Evolutionary conservation across 2,888 invertebrate genomes (phyloP).

Genomic region (Pogonocherus hispidulus): DNA sequence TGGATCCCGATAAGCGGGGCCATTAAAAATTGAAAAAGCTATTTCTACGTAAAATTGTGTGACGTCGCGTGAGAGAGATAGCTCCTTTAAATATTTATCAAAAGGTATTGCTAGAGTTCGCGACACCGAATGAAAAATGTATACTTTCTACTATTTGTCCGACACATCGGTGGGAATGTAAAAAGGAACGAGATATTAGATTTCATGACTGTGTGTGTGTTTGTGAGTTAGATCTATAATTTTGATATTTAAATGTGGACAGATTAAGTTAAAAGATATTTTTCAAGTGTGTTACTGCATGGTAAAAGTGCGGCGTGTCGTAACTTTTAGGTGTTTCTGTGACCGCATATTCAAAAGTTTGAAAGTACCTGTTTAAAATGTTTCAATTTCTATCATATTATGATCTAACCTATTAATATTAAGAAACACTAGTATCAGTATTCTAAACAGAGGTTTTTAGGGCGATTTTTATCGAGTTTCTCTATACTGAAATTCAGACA

Average conservation of each 20-base stretch:
- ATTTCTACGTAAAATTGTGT: slow-evolving; percentile 8
- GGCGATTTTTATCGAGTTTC: too few species aligned
- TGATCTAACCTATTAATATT: too few species aligned
- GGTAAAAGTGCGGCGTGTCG: background rate
- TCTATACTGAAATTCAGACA: too few species aligned
- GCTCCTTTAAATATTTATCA: slow-evolving; percentile 11
- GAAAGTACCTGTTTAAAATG: too few species aligned
- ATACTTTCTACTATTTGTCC: slow-evolving; percentile 10
- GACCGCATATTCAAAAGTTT: background rate
- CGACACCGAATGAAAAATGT: background rate
- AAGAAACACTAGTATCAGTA: too few species aligned
- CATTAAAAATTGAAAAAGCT: slow-evolving; percentile 16
- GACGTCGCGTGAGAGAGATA: background rate
- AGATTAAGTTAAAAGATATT: slow-evolving; percentile 3
- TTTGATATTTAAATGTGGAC: slow-evolving; percentile 12
- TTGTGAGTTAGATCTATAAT: background rate
- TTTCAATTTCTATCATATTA: too few species aligned
- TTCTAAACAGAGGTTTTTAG: too few species aligned
- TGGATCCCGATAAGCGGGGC: background rate
- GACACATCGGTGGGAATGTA: slow-evolving; percentile 1
- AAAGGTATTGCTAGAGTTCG: background rate
- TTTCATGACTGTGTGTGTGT: background rate
- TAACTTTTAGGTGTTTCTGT: background rate
- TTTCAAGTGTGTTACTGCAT: background rate
- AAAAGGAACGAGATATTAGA: background rate